Conservation (phyloP, 2,888 invertebrate genomes). For the Stomorhina lunata region DNA sequence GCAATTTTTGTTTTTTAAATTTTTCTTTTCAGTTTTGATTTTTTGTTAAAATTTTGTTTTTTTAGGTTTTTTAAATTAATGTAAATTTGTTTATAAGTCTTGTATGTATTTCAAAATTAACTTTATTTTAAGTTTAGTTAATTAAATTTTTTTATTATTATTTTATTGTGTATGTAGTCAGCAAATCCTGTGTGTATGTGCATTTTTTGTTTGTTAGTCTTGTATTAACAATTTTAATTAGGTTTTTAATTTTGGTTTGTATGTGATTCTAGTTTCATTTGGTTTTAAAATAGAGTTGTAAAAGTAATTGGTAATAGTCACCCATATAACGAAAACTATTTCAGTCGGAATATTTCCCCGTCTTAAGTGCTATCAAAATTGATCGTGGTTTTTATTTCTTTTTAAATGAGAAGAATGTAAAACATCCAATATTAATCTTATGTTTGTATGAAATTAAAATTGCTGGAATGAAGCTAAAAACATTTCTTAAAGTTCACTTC, state of each 20-base stretch:
- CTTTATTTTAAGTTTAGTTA: slow-evolving; percentile 42
- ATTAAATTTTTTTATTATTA: slow-evolving; percentile 12
- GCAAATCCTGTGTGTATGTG: slow-evolving; percentile 4
- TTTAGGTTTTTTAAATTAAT: no score
- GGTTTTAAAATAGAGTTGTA: background rate
- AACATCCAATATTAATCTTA: no score
- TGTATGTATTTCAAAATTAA: slow-evolving; percentile 11
- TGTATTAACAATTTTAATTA: background rate
- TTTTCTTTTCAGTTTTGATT: background rate
- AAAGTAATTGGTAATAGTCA: no score
- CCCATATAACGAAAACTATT: no score
- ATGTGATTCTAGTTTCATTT: background rate
- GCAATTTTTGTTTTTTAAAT: slow-evolving; percentile 35
- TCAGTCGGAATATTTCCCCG: no score
- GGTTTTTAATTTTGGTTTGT: background rate
- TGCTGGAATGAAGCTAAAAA: no score
- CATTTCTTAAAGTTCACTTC: no score
- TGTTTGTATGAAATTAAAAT: no score
- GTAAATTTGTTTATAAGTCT: background rate
- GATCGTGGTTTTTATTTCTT: no score
- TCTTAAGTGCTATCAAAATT: no score
- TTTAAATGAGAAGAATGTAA: no score
- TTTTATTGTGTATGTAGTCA: slow-evolving; percentile 2
- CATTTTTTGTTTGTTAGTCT: background rate
- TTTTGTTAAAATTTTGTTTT: slow-evolving; percentile 13